These are phyloP conservation scores for Crocodylus rhombifer DNA, from an alignment of 2,797 vertebrate species.

Conservation along the genomic window DNA sequence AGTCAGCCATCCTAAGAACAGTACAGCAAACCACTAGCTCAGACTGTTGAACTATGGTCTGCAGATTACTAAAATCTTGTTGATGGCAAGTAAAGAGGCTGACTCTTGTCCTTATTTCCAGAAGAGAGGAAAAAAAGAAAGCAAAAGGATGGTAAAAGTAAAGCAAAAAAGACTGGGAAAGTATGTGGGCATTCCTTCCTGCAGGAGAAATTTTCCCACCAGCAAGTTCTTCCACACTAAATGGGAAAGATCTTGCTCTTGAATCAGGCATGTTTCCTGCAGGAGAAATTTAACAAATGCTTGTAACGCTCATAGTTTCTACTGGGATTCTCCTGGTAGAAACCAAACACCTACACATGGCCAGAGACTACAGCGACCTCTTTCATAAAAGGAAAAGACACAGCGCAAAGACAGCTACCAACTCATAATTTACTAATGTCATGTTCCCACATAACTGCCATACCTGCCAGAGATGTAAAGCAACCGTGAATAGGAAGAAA, in stretches of 20 bases:
- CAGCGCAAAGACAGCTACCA: background rate
- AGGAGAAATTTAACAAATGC: too few relatives aligned
- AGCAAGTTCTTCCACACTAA: too few relatives aligned
- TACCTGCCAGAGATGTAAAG: rapidly evolving
- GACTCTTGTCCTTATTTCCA: background rate
- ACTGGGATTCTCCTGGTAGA: too few relatives aligned
- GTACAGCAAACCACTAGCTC: background rate
- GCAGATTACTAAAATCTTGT: background rate
- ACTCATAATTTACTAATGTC: background rate
- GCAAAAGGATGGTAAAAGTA: background rate
- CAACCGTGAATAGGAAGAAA: background rate
- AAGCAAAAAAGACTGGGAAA: background rate
- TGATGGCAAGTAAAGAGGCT: background rate
- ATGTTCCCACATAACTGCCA: background rate
- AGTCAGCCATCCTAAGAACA: background rate
- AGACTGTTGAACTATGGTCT: background rate
- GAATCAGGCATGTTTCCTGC: too few relatives aligned
- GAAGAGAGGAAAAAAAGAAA: background rate
- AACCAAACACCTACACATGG: too few relatives aligned
- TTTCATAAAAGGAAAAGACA: background rate
- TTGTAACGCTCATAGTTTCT: too few relatives aligned
- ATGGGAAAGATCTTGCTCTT: too few relatives aligned
- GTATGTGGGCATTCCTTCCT: too few relatives aligned
- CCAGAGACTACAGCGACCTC: background rate
- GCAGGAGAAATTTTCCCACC: too few relatives aligned